Conservation (phyloP, 2,113 vertebrate genomes). For the Cinclus mexicanus region DNA sequence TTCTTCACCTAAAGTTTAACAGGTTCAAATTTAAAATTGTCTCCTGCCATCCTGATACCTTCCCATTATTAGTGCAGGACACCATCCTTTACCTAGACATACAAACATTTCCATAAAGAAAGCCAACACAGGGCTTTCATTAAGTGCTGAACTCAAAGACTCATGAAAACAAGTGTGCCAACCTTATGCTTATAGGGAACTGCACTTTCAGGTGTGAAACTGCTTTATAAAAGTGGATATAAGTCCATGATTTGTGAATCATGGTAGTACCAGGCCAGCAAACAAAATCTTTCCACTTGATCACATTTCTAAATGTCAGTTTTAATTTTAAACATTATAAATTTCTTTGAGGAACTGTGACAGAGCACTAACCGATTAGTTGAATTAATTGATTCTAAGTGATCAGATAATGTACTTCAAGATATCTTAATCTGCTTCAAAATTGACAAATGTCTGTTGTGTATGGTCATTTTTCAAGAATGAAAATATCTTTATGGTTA, state of each 20-base stretch:
- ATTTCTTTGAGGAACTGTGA: neutral
- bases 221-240: neutral
- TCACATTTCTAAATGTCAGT: neutral
- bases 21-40: neutral
- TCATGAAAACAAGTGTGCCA: neutral
- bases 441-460: neutral
- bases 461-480: neutral
- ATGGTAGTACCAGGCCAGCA: neutral
- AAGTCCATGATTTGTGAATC: neutral
- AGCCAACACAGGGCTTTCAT: neutral
- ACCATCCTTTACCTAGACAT: neutral
- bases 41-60: neutral
- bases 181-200: neutral
- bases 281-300: neutral
- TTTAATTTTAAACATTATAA: neutral
- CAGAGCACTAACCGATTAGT: neutral
- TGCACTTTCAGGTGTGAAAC: neutral
- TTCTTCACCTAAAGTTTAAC: neutral
- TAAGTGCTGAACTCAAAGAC: rapidly evolving
- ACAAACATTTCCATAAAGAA: neutral
- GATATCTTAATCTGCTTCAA: neutral
- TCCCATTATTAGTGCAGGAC: neutral
- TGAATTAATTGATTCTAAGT: neutral
- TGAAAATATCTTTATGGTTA: neutral
- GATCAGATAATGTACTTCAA: neutral